phyloP scores from a whole-genome alignment of 2,888 invertebrate genomes.

The Torymus tubicola region DNA sequence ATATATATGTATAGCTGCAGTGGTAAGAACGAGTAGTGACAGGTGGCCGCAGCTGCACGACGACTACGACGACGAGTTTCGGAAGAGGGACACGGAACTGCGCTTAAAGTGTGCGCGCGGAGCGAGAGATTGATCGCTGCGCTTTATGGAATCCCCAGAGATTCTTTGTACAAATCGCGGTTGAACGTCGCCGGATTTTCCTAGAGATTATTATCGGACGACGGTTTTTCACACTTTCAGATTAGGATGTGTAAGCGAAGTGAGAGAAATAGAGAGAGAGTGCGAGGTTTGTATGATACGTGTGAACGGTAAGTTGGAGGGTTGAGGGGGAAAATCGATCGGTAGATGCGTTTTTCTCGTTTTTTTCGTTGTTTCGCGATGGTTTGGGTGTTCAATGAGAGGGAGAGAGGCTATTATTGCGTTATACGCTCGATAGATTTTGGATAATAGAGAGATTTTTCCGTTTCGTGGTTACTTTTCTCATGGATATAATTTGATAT shows the following conservation, averaged over 20 bases:
- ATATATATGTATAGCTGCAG: not conserved
- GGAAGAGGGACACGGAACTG: slow-evolving; percentile 42
- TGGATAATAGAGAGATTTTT: too few species aligned
- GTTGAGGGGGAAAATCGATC: too few species aligned
- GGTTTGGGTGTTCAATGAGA: too few species aligned
- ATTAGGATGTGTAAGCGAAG: not conserved
- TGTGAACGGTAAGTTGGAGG: too few species aligned
- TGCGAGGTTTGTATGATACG: too few species aligned
- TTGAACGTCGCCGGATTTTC: not conserved
- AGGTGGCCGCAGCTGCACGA: slow-evolving; percentile 22
- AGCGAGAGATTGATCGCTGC: slow-evolving; percentile 43
- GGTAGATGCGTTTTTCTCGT: too few species aligned
- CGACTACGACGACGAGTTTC: not conserved
- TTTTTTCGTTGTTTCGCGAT: too few species aligned
- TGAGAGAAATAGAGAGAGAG: too few species aligned
- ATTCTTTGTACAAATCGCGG: slow-evolving; percentile 24
- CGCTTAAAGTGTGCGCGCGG: slow-evolving; percentile 40
- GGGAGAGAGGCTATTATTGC: too few species aligned
- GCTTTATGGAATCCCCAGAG: slow-evolving; percentile 7
- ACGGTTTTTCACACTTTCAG: slow-evolving; percentile 34
- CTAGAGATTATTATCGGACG: slow-evolving; percentile 12
- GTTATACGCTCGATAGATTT: too few species aligned
- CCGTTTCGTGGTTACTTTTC: too few species aligned
- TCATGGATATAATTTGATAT: too few species aligned
- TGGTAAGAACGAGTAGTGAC: slow-evolving; percentile 21